Conservation (phyloP, 2,888 invertebrate species). For the Danaus chrysippus region DNA sequence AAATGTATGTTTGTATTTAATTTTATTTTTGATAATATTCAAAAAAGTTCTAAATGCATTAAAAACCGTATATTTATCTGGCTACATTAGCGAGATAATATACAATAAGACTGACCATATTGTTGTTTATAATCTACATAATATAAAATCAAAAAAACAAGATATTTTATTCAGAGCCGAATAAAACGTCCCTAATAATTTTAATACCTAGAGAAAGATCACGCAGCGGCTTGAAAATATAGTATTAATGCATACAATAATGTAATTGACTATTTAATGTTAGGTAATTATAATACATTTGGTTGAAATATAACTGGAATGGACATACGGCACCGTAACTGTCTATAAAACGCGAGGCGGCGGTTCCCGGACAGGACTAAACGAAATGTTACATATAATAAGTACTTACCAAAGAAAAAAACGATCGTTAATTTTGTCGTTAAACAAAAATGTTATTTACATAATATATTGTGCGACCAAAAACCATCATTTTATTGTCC, state of each 20-base stretch:
- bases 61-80: no score
- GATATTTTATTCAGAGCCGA: no score
- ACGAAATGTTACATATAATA: slow-evolving; percentile 41
- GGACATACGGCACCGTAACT: slow-evolving; percentile 52
- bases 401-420: slow-evolving; percentile 65
- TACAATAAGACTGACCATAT: no score
- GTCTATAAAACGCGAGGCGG: slow-evolving; percentile 59
- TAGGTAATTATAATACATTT: slow-evolving; percentile 28
- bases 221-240: not conserved
- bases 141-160: no score
- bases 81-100: no score
- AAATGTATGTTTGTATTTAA: no score
- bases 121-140: no score
- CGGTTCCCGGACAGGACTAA: slow-evolving; percentile 46
- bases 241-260: slow-evolving; percentile 1
- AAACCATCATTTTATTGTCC: slow-evolving; percentile 38
- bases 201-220: not conserved
- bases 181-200: no score
- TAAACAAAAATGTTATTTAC: slow-evolving; percentile 52
- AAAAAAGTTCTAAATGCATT: no score
- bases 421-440: slow-evolving; percentile 51
- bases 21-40: no score
- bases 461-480: slow-evolving; percentile 43
- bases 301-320: slow-evolving; percentile 51
- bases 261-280: slow-evolving; percentile 35